phyloP scores from a whole-genome alignment of 2,113 vertebrate species.

The Oreocharis arfaki region DNA sequence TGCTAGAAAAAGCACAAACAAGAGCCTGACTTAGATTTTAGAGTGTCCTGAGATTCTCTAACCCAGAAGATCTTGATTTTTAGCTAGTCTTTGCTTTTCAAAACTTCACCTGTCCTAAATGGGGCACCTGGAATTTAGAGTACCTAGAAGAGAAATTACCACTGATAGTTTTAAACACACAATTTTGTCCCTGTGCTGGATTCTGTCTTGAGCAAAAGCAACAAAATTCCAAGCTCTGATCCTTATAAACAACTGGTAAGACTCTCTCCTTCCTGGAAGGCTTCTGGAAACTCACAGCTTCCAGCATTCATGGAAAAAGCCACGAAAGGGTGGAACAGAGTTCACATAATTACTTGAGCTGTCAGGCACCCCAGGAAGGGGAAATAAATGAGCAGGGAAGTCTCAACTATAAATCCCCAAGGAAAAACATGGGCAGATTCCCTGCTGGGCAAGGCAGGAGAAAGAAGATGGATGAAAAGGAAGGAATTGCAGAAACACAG shows the following conservation, averaged over 20 bases:
- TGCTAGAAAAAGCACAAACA: not conserved
- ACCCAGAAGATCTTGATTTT: not conserved
- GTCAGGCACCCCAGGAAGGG: not conserved
- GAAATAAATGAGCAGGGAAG: not conserved
- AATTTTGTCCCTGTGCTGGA: not conserved
- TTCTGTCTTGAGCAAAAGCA: not conserved
- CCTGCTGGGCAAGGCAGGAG: not conserved
- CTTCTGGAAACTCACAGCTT: not conserved
- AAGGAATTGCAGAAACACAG: not conserved
- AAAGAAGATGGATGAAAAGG: not conserved
- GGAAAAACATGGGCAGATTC: not conserved
- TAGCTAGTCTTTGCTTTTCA: not conserved
- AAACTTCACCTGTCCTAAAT: not conserved
- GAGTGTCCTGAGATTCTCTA: not conserved
- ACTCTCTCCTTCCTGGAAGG: not conserved
- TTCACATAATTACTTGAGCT: not conserved
- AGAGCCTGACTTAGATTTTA: not conserved
- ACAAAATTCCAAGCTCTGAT: not conserved
- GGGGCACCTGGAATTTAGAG: not conserved
- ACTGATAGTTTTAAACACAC: not conserved
- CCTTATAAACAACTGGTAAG: not conserved
- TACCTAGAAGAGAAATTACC: not conserved
- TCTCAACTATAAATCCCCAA: not conserved
- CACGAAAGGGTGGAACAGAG: not conserved
- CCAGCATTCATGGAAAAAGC: not conserved